Base-by-base conservation (phyloP, 1,140 invertebrate genomes). In the Drosophila orena region DNA sequence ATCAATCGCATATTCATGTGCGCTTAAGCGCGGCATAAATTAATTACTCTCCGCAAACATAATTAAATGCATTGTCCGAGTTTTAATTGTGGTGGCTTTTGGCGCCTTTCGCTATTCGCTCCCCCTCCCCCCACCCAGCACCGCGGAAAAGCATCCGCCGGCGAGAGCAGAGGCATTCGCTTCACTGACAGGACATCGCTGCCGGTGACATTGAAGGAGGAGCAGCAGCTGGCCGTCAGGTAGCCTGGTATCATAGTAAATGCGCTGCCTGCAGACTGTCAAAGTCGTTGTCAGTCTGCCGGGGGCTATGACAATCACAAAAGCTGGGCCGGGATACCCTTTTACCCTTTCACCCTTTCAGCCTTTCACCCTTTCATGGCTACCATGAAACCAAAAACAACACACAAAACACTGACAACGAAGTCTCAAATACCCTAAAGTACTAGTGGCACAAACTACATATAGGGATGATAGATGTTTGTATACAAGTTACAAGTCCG, bases 191-290 rank as follows among this genome's bases (percentile, higher is more conserved):
- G 70, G 43, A 56, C 42, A 56, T 66, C 54, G 69, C 72, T 89
- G 81, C 14, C 37, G 55, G 66, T 79, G 81, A 88, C 81, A 76
- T 75, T 88, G 83, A 83, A 56, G 71, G 62, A 83, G 83, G 35
- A 53, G 56, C 38, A 53, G 75, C 56, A 88, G 15, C 15, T 17
- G 38, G 44, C 47, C 34, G 60, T 34, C 49, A 55, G 42, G 46
- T 30, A 50, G 40, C 56, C 59, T 50, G 58, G 50, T 43, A 50
- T 20, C 53, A 24, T 27, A 37, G 38, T 58, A 44, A 37, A 44
- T 30, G 20, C 24, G 24, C 38, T 38, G 30, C 47, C 42, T 47
- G 49, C 34, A 35, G 49, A 70, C 62, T 40, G 43, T 70, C 64
- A 70, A 22, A 70, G 43, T 34, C 68, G 49, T 70, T 70, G 66